Base-by-base conservation (phyloP, 2,797 vertebrate genomes). In the Xerus rutilus region DNA sequence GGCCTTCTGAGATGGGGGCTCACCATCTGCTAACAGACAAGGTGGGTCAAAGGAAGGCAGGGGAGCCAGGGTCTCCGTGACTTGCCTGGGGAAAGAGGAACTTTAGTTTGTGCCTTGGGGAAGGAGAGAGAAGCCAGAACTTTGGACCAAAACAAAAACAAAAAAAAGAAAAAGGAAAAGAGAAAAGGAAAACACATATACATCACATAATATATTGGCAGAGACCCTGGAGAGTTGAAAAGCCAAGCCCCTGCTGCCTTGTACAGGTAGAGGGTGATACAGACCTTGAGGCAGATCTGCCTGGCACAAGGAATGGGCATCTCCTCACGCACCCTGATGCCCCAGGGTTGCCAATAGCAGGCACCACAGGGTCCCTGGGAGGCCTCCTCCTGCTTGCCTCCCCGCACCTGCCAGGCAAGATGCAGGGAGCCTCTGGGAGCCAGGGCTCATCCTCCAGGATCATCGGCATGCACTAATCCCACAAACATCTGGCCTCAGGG, bases 401-500 rank as follows among this genome's bases (percentile, higher is more conserved):
- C 47, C 62, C 23, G 4, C 1, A 8, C 77, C 70, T 59, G 30
- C 81, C 20, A 0, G 17, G 43, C 65, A 65, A 4, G 35, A 67
- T 35, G 10, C 39, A 52, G 84, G 78, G 17, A 73, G 0, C 54
- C 73, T 18, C 10, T 0, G 25, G n/a, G 72, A 73, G 0, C 1
- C 45, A 0, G 5, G 20, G n/a, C 18, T 54, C 59, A 2, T 30
- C 45, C 86, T 86, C 69, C n/a, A 45, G 76, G 79, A 91, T 97
- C 84, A 95, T 67, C 82, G 95, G 35, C 95, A 92, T 97, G 96
- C 97, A n/a, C 84, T 97, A 93, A 97, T 65, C 20, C 91, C 2
- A 23, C 77, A 93, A 85, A 96, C 67, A 10, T 81, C 94, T 86
- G 94, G 92, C 86, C 95, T 81, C 86, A 94, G 92, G 97, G 59